A percentile compares a stretch with the other conserved stretches of the same genome.
Conservation (phyloP, 2,113 vertebrate genomes). For the Neodon shergylaensis region DNA sequence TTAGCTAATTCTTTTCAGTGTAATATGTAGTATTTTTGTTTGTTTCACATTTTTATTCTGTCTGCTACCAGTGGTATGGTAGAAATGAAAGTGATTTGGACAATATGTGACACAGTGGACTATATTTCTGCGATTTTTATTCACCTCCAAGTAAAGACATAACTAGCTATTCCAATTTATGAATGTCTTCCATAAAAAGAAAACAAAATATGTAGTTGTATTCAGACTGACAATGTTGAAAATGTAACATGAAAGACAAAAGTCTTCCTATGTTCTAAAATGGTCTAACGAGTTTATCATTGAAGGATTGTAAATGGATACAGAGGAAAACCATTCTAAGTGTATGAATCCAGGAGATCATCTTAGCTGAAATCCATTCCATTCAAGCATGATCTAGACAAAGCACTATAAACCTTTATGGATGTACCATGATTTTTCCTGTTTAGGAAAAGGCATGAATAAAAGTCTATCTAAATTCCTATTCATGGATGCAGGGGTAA, state of each 20-base stretch:
- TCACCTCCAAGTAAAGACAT: not conserved
- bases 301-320: not conserved
- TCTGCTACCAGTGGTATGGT: not conserved
- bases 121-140: constrained; percentile 4
- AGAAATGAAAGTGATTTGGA: not conserved
- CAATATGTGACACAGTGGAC: constrained; percentile 13
- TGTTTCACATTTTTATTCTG: not conserved
- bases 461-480: constrained; percentile 38
- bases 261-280: not conserved
- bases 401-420: not conserved
- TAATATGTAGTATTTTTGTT: not conserved
- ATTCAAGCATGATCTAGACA: constrained; percentile 36
- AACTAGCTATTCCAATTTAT: not conserved
- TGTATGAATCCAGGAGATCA: not conserved
- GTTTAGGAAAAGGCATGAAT: not conserved
- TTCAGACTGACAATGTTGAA: not conserved
- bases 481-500: not conserved
- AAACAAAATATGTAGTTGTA: not conserved
- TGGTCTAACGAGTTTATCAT: not conserved
- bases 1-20: not conserved
- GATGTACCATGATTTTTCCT: not conserved
- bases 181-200: not conserved
- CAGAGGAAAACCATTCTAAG: not conserved
- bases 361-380: not conserved
- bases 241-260: not conserved